Percentiles rank a stretch among this genome's conserved stretches.
Conservation (phyloP, 2,797 vertebrate species). For the Poecile montanus region DNA sequence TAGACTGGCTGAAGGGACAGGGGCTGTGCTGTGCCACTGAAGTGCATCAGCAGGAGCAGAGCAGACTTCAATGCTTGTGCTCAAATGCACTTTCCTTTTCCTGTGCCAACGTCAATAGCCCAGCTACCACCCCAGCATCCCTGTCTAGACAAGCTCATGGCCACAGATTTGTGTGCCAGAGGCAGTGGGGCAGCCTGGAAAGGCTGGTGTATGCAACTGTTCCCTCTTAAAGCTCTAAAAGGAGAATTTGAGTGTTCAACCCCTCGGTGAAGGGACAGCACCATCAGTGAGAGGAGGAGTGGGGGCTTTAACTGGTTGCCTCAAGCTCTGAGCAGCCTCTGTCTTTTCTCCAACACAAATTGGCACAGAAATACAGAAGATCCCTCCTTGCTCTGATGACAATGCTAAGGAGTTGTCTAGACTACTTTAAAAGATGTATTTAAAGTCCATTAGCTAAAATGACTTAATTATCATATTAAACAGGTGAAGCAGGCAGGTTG, state of each 20-base stretch:
- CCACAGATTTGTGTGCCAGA: not conserved
- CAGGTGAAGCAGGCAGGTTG: not conserved
- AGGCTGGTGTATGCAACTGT: rapidly evolving
- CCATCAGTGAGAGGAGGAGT: not conserved
- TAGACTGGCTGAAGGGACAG: not conserved
- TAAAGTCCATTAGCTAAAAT: not conserved
- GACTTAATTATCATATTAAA: not conserved
- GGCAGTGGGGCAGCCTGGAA: not conserved
- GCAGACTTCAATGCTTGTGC: not conserved
- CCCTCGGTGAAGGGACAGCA: not conserved
- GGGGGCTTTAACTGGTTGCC: not conserved
- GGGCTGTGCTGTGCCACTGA: not conserved
- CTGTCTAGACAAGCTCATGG: not conserved
- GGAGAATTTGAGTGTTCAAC: not conserved
- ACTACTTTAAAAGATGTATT: not conserved
- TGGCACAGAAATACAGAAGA: not conserved
- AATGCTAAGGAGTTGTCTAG: not conserved
- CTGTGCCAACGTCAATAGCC: rapidly evolving
- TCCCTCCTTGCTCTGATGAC: not conserved
- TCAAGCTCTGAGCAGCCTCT: not conserved
- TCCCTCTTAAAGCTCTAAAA: not conserved
- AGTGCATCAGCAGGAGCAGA: not conserved
- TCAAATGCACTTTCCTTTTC: not conserved
- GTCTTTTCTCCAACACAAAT: not conserved
- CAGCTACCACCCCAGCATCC: not conserved